Conservation (phyloP, 2,797 vertebrate genomes). For the Etheostoma perlongum region DNA sequence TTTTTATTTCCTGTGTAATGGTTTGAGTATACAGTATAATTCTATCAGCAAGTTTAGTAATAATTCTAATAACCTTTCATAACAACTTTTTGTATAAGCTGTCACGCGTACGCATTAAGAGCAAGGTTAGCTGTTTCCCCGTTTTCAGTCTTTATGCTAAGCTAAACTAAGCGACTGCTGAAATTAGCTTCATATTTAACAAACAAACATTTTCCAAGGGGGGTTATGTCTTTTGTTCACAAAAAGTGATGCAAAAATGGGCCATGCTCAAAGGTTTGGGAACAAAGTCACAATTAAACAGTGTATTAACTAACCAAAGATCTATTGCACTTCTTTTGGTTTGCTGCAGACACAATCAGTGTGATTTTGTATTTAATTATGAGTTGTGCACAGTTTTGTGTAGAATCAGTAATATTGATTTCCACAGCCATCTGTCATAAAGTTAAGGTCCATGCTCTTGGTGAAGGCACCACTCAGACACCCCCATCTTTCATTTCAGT, state of each 20-base stretch:
- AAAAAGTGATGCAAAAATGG: not conserved
- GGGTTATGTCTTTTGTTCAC: not conserved
- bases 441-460: slow-evolving; percentile 33
- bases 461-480: not conserved
- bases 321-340: not conserved
- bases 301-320: slow-evolving; percentile 14
- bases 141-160: not conserved
- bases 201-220: not conserved
- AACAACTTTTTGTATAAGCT: not conserved
- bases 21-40: not conserved
- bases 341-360: not conserved
- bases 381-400: slow-evolving; percentile 11
- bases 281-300: not conserved
- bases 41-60: not conserved
- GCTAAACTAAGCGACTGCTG: not conserved
- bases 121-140: too few relatives aligned
- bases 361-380: slow-evolving; percentile 11
- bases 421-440: slow-evolving; percentile 36
- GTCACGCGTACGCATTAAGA: too few relatives aligned
- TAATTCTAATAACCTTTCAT: not conserved
- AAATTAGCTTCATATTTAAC: not conserved
- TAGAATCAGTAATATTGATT: slow-evolving; percentile 22
- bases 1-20: not conserved
- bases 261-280: not conserved
- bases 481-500: slow-evolving; percentile 7